Conservation (phyloP, 2,797 vertebrate species). For the Neomorphus geoffroyi region DNA sequence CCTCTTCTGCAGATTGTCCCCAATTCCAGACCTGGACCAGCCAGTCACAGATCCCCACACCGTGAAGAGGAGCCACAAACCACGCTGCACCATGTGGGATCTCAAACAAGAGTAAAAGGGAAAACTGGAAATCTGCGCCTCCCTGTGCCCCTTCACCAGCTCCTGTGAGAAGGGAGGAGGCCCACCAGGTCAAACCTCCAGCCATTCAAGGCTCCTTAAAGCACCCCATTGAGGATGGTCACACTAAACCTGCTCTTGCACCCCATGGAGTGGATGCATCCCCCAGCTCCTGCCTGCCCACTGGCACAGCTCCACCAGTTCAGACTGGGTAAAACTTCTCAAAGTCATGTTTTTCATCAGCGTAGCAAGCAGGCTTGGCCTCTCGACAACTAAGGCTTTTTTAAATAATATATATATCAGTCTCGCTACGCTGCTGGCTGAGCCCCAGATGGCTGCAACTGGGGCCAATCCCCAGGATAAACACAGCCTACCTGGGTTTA, state of each 20-base stretch:
- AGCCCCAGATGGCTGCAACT: background rate
- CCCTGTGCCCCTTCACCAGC: background rate
- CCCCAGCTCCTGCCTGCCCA: background rate
- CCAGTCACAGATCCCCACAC: background rate
- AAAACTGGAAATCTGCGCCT: background rate
- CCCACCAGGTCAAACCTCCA: background rate
- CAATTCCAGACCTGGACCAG: background rate
- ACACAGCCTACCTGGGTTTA: slow-evolving; percentile 19
- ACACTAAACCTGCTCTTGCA: background rate
- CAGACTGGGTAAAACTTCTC: background rate
- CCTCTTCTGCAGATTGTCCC: background rate
- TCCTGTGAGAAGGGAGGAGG: background rate
- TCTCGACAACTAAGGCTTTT: background rate
- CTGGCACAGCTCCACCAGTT: background rate
- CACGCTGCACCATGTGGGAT: background rate
- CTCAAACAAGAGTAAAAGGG: background rate
- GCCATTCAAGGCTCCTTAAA: background rate
- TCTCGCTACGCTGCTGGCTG: background rate
- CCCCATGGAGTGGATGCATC: rapidly evolving
- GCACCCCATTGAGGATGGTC: rapidly evolving
- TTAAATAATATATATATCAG: background rate
- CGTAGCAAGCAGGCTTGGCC: background rate
- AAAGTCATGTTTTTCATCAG: background rate
- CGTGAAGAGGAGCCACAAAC: background rate
- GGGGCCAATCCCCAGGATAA: slow-evolving; percentile 49